These are phyloP conservation scores for Idaea biselata DNA, from an alignment of 2,888 invertebrate species.

Conservation along the genomic window DNA sequence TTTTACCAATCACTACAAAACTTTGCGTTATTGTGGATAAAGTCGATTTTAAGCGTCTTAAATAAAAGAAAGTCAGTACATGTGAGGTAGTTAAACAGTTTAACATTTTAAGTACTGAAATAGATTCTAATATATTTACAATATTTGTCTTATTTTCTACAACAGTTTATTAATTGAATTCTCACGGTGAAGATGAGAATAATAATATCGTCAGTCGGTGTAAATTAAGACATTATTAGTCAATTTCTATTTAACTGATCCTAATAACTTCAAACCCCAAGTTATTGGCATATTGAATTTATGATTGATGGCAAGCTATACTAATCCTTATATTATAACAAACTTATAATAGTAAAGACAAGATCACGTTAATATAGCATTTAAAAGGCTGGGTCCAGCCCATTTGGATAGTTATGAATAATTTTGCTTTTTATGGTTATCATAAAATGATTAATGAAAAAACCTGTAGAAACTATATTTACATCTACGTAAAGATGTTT, in stretches of 20 bases:
- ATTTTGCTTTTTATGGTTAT: background rate
- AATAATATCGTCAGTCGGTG: background rate
- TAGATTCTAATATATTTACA: slow-evolving; percentile 7
- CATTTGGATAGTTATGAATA: background rate
- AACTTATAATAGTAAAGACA: background rate
- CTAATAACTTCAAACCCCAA: background rate
- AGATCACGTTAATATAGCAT: background rate
- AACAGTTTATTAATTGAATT: background rate
- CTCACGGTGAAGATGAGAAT: background rate
- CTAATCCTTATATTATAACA: background rate
- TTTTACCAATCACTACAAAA: background rate
- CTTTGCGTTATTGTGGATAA: background rate
- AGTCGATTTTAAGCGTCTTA: slow-evolving; percentile 3
- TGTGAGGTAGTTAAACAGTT: slow-evolving; percentile 20
- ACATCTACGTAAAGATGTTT: background rate
- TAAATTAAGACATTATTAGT: background rate
- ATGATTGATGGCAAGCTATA: background rate
- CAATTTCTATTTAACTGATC: background rate
- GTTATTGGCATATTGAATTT: background rate
- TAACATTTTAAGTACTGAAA: slow-evolving; percentile 4
- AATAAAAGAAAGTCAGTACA: slow-evolving; percentile 30
- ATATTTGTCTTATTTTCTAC: background rate
- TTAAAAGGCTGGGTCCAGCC: background rate
- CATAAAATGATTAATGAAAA: background rate
- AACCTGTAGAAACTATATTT: slow-evolving; percentile 6